Evolutionary conservation across 2,797 vertebrate genomes (phyloP).

Genomic region (Merluccius polli): DNA sequence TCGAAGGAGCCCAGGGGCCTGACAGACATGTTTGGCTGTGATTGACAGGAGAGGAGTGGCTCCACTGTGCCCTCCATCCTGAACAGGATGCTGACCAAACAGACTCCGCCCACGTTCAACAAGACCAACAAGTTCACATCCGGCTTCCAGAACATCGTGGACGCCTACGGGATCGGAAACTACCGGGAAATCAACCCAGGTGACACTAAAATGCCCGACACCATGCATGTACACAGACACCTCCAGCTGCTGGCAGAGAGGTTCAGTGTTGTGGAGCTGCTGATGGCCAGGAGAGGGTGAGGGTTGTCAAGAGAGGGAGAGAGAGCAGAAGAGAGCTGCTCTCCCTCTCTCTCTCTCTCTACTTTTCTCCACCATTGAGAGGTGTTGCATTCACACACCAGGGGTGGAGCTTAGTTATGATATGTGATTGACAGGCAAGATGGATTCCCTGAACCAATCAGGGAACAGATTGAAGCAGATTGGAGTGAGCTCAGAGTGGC

Average conservation of each 20-base stretch:
- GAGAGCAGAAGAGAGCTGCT: no score
- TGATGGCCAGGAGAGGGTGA: background rate
- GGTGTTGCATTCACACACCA: background rate
- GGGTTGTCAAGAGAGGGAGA: background rate
- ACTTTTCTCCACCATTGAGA: background rate
- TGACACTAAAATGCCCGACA: constrained; percentile 39
- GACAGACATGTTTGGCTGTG: background rate
- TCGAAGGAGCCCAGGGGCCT: background rate
- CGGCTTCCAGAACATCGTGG: constrained; percentile 97
- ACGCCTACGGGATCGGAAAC: constrained; percentile 94
- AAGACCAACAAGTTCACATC: constrained; percentile 97
- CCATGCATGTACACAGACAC: background rate
- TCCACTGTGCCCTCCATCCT: constrained; percentile 96
- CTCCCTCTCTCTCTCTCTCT: no score
- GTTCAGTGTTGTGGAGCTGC: no score
- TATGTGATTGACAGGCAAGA: background rate
- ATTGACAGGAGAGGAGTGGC: constrained; percentile 87
- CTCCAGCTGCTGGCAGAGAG: no score
- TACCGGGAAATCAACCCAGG: constrained; percentile 98
- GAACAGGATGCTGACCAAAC: constrained; percentile 97
- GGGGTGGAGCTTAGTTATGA: background rate
- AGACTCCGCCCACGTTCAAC: constrained; percentile 96
- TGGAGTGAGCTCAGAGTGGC: background rate
- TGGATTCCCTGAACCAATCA: background rate
- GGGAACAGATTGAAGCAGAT: background rate